Evolutionary conservation across 2,797 vertebrate species (phyloP).

Genomic region (Chlorospingus flavigularis): DNA sequence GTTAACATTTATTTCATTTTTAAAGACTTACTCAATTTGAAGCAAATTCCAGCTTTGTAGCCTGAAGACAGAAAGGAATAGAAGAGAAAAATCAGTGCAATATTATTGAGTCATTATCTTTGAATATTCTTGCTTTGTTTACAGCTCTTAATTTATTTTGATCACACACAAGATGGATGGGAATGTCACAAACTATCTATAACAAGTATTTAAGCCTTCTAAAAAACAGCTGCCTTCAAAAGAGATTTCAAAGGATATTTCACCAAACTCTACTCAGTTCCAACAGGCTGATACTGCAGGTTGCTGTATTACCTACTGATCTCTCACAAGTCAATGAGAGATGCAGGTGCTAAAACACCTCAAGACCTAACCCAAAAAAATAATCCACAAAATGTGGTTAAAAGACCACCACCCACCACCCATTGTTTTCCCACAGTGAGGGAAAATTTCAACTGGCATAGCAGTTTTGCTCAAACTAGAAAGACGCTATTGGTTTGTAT

Average conservation of each 20-base stretch:
- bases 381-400: neutral
- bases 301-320: neutral
- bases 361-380: neutral
- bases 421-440: accelerated
- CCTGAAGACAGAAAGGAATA: neutral
- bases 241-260: neutral
- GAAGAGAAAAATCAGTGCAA: neutral
- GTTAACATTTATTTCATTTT: neutral
- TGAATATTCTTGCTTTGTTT: neutral
- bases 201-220: constrained; percentile 10
- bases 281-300: neutral
- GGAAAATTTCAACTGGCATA: neutral
- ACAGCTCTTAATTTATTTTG: constrained; percentile 33
- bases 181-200: constrained; percentile 2
- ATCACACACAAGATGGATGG: neutral
- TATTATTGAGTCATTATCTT: neutral
- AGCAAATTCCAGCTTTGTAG: neutral
- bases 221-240: constrained; percentile 8
- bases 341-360: neutral
- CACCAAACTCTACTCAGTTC: neutral
- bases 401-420: neutral
- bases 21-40: neutral
- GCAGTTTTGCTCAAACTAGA: neutral
- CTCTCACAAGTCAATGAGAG: neutral
- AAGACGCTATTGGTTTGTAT: neutral